Evolutionary conservation across 2,888 invertebrate species (phyloP).

Genomic region (Melanargia galathea): DNA sequence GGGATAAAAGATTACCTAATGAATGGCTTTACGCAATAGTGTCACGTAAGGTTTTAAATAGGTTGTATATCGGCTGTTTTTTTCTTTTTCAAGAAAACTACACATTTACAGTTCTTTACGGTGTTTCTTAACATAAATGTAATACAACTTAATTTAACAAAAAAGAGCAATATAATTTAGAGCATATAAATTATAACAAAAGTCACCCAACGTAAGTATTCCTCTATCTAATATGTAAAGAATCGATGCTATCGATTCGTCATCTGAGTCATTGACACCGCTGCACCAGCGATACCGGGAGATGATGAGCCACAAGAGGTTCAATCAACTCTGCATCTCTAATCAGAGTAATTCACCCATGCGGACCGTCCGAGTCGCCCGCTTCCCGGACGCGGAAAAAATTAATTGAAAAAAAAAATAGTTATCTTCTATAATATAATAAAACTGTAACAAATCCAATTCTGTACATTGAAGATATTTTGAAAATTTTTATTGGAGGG

Average conservation of each 20-base stretch:
- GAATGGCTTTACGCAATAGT: too few species aligned
- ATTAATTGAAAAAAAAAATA: constrained; percentile 19
- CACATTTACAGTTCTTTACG: too few species aligned
- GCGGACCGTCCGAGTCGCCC: constrained; percentile 29
- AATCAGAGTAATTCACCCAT: constrained; percentile 54
- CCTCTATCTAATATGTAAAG: constrained; percentile 29
- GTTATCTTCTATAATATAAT: constrained; percentile 4
- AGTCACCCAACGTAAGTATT: background rate
- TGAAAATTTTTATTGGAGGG: too few species aligned
- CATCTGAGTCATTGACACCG: constrained; percentile 78
- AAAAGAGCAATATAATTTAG: background rate
- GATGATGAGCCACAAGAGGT: constrained; percentile 68
- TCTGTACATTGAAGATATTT: too few species aligned
- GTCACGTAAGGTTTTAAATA: too few species aligned
- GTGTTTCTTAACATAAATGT: background rate
- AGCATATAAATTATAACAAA: background rate
- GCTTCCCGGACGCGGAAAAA: constrained; percentile 28
- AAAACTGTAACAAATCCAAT: too few species aligned
- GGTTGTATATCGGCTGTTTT: too few species aligned
- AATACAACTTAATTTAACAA: background rate
- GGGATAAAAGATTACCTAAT: too few species aligned
- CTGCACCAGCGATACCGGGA: constrained; percentile 73
- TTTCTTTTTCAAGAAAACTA: too few species aligned
- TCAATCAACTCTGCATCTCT: constrained; percentile 77
- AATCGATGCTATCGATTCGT: constrained; percentile 55